phyloP scores from a whole-genome alignment of 2,797 vertebrate genomes.

The Pangasius larnaudii region DNA sequence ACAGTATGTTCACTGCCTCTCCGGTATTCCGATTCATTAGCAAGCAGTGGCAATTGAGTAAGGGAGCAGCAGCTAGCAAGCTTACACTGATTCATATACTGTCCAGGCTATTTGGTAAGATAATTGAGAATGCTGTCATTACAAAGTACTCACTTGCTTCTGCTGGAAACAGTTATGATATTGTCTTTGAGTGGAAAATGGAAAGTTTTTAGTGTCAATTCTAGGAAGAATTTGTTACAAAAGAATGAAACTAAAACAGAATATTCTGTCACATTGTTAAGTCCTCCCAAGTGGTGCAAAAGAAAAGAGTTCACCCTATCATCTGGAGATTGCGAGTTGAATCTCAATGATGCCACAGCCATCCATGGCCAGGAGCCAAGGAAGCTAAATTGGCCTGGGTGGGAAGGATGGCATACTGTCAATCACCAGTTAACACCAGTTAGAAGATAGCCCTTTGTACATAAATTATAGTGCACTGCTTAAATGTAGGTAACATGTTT shows the following conservation, averaged over 20 bases:
- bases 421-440: not conserved
- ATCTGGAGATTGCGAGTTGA: not conserved
- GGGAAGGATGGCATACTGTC: not conserved
- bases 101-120: slow-evolving; percentile 21
- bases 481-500: not conserved
- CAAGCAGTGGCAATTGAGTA: not conserved
- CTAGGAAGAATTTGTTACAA: not conserved
- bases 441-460: not conserved
- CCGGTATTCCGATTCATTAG: slow-evolving; percentile 38
- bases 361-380: not conserved
- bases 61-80: not conserved
- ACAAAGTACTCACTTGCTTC: not conserved
- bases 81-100: slow-evolving; percentile 6
- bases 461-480: not conserved
- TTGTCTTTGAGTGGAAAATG: not conserved
- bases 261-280: not conserved
- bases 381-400: not conserved
- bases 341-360: not conserved
- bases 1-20: slow-evolving; percentile 33
- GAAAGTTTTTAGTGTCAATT: not conserved
- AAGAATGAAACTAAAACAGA: not conserved
- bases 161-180: not conserved
- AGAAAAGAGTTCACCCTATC: not conserved
- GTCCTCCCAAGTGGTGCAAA: not conserved
- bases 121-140: slow-evolving; percentile 11